These are phyloP conservation scores for Orthonyx spaldingii DNA, from an alignment of 2,113 vertebrate species.

Conservation along the genomic window DNA sequence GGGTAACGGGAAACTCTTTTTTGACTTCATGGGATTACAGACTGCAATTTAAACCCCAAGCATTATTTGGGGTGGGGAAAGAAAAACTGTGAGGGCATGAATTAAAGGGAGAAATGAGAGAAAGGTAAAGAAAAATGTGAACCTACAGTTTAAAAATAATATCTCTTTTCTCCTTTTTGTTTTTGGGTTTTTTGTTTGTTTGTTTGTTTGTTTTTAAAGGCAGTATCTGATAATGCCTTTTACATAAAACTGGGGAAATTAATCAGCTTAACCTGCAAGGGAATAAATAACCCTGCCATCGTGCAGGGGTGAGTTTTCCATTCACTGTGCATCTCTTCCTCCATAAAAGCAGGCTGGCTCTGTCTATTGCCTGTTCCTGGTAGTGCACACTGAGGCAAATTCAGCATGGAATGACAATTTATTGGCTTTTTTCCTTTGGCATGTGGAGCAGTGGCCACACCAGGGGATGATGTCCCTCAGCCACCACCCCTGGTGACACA, in stretches of 20 bases:
- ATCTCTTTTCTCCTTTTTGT: accelerated
- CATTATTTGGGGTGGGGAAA: background rate
- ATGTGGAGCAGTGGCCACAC: background rate
- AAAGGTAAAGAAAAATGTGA: background rate
- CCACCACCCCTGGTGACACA: background rate
- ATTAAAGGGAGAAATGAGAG: background rate
- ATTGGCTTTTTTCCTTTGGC: background rate
- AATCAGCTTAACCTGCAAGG: background rate
- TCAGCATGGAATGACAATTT: background rate
- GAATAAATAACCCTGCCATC: background rate
- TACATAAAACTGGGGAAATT: background rate
- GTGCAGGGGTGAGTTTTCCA: background rate
- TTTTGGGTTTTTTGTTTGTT: background rate
- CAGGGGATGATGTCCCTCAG: background rate
- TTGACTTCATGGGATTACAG: background rate
- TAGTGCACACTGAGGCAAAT: background rate
- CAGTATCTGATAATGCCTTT: background rate
- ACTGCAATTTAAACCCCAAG: background rate
- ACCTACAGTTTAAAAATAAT: background rate
- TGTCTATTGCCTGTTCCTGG: background rate
- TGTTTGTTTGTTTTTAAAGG: background rate
- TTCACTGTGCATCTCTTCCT: accelerated
- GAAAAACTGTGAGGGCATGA: background rate
- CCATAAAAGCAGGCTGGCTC: background rate
- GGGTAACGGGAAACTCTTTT: background rate